These are phyloP conservation scores for Solea solea DNA, from an alignment of 2,113 vertebrate species.

Conservation along the genomic window DNA sequence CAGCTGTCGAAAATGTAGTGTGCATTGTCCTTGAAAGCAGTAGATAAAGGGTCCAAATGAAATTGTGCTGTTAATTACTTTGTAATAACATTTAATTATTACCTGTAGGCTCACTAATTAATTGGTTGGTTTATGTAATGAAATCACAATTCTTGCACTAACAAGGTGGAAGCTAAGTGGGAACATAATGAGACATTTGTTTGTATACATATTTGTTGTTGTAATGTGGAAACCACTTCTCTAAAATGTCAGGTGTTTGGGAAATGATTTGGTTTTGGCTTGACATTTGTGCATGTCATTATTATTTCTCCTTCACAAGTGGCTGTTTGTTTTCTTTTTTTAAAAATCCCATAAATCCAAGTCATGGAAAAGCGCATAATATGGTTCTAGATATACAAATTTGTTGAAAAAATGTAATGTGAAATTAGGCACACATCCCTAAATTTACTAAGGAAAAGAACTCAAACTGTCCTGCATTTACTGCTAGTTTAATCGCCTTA, in stretches of 20 bases:
- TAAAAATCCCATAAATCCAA: too few species aligned
- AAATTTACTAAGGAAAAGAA: conserved; percentile 23
- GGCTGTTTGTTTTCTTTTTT: too few species aligned
- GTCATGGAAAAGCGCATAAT: too few species aligned
- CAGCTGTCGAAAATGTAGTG: conserved; percentile 14
- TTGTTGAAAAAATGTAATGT: background rate
- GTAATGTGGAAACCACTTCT: background rate
- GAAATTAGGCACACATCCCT: conserved; percentile 8
- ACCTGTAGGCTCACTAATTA: conserved; percentile 49
- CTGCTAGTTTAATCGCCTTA: background rate
- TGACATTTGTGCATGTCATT: conserved; percentile 12
- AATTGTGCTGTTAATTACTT: conserved; percentile 45
- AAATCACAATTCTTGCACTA: conserved; percentile 22
- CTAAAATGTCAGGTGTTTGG: conserved; percentile 4
- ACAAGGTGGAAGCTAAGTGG: conserved; percentile 1
- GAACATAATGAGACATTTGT: conserved; percentile 32
- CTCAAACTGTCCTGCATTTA: conserved; percentile 7
- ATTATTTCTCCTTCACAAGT: too few species aligned
- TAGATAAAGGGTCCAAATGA: conserved; percentile 10
- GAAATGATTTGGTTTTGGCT: background rate
- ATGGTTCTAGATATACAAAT: conserved; percentile 1
- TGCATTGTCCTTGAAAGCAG: conserved; percentile 41
- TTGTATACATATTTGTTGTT: background rate
- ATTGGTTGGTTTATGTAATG: conserved; percentile 51
- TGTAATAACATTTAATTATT: conserved; percentile 46